phyloP scores from a whole-genome alignment of 2,797 vertebrate genomes.

The Cryptoprocta ferox region DNA sequence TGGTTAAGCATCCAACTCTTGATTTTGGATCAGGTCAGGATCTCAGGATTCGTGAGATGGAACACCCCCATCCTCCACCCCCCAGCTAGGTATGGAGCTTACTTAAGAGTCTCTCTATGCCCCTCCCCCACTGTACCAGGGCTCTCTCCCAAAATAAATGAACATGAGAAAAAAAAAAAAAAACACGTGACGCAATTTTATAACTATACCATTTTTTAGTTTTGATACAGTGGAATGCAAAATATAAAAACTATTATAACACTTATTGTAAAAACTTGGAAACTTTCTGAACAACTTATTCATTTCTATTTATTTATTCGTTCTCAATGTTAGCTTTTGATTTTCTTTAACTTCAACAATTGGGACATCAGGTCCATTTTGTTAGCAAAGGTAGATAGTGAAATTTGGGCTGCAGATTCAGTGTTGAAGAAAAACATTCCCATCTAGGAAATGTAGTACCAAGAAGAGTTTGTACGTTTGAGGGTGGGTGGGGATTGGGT shows the following conservation, averaged over 20 bases:
- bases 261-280: background rate
- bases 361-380: background rate
- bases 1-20: too few species aligned
- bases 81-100: too few species aligned
- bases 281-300: constrained; percentile 19
- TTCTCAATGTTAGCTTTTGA: background rate
- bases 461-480: background rate
- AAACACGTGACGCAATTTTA: background rate
- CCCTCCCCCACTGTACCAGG: too few species aligned
- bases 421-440: background rate
- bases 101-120: too few species aligned
- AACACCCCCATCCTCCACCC: too few species aligned
- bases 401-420: background rate
- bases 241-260: background rate
- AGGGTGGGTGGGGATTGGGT: background rate
- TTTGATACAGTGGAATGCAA: background rate
- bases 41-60: too few species aligned
- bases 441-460: background rate
- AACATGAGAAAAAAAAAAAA: too few species aligned
- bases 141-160: too few species aligned
- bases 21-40: too few species aligned
- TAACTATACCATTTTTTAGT: background rate
- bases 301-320: background rate
- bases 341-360: background rate
- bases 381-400: background rate